Evolutionary conservation across 2,888 invertebrate species (phyloP), one percentile per base, ranked within the genome.

Genomic region (Parnassius smintheus): DNA sequence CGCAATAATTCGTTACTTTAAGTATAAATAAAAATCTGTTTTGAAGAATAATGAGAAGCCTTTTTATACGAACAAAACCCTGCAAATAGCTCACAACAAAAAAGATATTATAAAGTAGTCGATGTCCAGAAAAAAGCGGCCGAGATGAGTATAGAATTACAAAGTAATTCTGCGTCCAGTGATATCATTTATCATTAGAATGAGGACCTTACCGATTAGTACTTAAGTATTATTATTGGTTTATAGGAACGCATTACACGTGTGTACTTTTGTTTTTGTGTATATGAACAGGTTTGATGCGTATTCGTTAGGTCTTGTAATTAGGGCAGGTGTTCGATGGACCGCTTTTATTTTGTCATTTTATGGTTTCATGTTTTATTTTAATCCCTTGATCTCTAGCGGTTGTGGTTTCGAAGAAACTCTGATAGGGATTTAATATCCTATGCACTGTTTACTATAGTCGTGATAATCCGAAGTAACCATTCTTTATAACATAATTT

Each of bases 311-410:
- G 81, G 83, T 76, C 75, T 77, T 72, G 75, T 85, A 85, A 86
- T 87, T 86, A 85, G 86, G 82, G 81, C 87, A 87, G 87, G 87
- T 87, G 87, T 82, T 78, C 85, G 78, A 77, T 78, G 81, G 76
- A 74, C 75, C 75, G 72, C 70, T 74, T 75, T 25, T 81, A 82
- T 85, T 80, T 80, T 73, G 70, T 70, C 74, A 72, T 77, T 78
- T 77, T 71, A 62, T 42, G n/a, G 62, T 62, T 48, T 55, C 11
- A 63, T 53, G 42, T 55, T 60, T 62, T 71, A 70, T 72, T 71
- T 62, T 61, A 61, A 61, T 62, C 59, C 62, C 51, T 50, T 18
- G 46, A 35, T 46, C 58, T 35, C 11, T 46, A 48, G 56, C 35
- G 52, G 55, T 56, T 42, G 18, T 25, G 35, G 49, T 59, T 54